Conservation (phyloP, 2,113 vertebrate genomes). For the Paratilapia polleni region DNA sequence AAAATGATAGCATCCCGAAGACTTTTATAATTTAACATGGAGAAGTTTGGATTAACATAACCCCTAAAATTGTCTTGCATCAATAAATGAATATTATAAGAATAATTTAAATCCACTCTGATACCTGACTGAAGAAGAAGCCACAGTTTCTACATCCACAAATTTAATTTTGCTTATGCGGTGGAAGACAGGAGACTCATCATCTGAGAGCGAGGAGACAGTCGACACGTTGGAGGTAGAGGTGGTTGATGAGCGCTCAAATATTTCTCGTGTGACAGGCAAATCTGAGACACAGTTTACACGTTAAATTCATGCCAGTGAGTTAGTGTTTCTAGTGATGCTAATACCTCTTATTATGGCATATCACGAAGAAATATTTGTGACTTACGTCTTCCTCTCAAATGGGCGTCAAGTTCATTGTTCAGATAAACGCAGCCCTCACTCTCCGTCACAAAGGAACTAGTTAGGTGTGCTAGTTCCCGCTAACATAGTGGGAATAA, state of each 20-base stretch:
- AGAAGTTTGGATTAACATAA: not conserved
- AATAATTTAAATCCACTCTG: not conserved
- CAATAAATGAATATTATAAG: not conserved
- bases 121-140: conserved; percentile 83
- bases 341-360: not conserved
- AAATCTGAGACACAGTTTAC: conserved; percentile 42
- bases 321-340: accelerated
- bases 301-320: not conserved
- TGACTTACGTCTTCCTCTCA: conserved; percentile 83
- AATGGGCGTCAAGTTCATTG: conserved; percentile 83
- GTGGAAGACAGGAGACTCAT: conserved; percentile 72
- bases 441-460: conserved; percentile 84
- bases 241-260: conserved; percentile 40
- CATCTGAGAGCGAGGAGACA: conserved; percentile 58
- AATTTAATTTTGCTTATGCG: conserved; percentile 82
- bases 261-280: not conserved
- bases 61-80: not conserved
- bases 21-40: not conserved
- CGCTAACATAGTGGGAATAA: conserved; percentile 66
- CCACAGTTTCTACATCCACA: conserved; percentile 87
- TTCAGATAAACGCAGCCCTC: conserved; percentile 82
- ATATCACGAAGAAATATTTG: not conserved
- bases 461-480: conserved; percentile 83
- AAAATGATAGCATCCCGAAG: not conserved
- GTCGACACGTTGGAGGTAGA: conserved; percentile 64